phyloP scores from a whole-genome alignment of 2,888 invertebrate genomes.

The Luffia ferchaultella region DNA sequence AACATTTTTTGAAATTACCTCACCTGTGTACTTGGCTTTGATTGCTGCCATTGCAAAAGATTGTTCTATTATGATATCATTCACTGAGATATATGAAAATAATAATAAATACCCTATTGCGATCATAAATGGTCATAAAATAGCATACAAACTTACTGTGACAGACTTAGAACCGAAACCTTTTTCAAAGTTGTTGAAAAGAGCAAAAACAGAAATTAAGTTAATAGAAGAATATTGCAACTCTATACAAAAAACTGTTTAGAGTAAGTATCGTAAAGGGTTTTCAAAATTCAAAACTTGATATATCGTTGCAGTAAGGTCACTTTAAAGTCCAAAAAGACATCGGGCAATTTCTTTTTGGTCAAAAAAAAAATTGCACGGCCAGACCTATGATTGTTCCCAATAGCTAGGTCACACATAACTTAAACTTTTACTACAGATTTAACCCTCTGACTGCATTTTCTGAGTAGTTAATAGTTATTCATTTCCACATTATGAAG shows the following conservation, averaged over 20 bases:
- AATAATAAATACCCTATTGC: constrained; percentile 28
- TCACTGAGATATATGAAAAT: constrained; percentile 28
- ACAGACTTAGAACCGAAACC: constrained; percentile 77
- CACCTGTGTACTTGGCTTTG: constrained; percentile 33
- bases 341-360: too few relatives aligned
- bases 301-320: too few relatives aligned
- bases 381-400: too few relatives aligned
- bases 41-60: constrained; percentile 74
- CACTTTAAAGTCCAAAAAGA: too few relatives aligned
- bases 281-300: too few relatives aligned
- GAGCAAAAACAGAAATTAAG: constrained; percentile 32
- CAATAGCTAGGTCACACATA: too few relatives aligned
- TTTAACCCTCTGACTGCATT: too few relatives aligned
- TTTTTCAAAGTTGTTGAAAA: constrained; percentile 31
- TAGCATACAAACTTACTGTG: constrained; percentile 63
- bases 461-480: too few relatives aligned
- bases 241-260: neutral
- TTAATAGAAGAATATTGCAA: constrained; percentile 32
- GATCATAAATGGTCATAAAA: constrained; percentile 28
- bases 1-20: neutral
- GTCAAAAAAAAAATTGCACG: too few relatives aligned
- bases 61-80: constrained; percentile 73
- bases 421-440: too few relatives aligned
- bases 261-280: constrained; percentile 26
- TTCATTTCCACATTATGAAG: too few relatives aligned